phyloP scores from a whole-genome alignment of 2,888 invertebrate species.

The Sarcophaga carnaria region DNA sequence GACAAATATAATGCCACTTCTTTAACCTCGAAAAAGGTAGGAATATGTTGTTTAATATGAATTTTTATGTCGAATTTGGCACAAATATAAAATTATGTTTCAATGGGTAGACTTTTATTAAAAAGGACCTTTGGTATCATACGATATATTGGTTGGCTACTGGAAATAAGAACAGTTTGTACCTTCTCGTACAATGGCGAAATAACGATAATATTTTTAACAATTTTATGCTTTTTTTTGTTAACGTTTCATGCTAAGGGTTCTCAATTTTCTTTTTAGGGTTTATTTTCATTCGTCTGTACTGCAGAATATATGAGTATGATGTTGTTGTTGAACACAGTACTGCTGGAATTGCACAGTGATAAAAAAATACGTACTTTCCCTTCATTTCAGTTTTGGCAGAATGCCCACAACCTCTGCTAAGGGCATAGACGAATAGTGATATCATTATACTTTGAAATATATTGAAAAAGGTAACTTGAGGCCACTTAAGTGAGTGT shows the following conservation, averaged over 20 bases:
- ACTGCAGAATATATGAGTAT: not conserved
- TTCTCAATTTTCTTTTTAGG: conserved; percentile 8
- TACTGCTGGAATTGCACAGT: not conserved
- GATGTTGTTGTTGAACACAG: not conserved
- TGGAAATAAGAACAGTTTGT: conserved; percentile 1
- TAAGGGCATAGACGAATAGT: not conserved
- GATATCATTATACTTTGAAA: not conserved
- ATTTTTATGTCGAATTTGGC: not conserved
- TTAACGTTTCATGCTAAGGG: conserved; percentile 41
- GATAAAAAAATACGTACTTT: conserved; percentile 12
- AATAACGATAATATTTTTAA: conserved; percentile 39
- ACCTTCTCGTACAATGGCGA: conserved; percentile 9
- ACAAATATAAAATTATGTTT: not conserved
- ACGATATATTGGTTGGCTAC: not conserved
- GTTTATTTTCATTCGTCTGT: not conserved
- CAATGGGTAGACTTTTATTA: not conserved
- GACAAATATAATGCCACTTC: not conserved
- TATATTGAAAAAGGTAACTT: not conserved
- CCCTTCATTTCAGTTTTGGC: not conserved
- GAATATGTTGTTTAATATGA: not conserved
- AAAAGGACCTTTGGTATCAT: not conserved
- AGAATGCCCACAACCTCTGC: not conserved
- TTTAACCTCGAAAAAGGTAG: not conserved
- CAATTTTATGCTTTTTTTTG: conserved; percentile 53
- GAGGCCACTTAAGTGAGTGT: too few relatives aligned